Evolutionary conservation across 2,797 vertebrate genomes (phyloP).

Genomic region (Amblyopsis hoosieri): DNA sequence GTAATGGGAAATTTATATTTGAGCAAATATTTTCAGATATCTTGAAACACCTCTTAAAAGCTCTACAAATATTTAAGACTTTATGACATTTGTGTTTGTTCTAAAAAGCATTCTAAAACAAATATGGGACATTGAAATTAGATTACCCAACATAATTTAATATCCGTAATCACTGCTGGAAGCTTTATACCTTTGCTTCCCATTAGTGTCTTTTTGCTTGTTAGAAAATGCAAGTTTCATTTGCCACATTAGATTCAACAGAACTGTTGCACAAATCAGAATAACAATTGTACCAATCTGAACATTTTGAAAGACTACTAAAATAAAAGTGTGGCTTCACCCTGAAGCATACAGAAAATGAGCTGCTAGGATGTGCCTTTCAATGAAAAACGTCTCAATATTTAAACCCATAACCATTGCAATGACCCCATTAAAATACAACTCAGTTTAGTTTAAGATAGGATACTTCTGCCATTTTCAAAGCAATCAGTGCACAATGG

Average conservation of each 20-base stretch:
- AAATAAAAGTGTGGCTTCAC: slow-evolving; percentile 19
- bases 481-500: background rate
- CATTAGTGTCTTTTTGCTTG: too few species aligned
- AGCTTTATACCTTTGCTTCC: too few species aligned
- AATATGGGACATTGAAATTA: background rate
- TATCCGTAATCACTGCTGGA: too few species aligned
- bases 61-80: slow-evolving; percentile 1
- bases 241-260: background rate
- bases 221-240: too few species aligned
- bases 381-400: background rate
- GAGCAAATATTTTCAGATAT: slow-evolving; percentile 5
- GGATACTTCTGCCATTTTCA: too few species aligned
- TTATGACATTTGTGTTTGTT: background rate
- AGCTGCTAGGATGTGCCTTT: background rate
- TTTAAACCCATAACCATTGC: slow-evolving; percentile 1
- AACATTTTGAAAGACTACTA: too few species aligned
- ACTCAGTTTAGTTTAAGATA: slow-evolving; percentile 15
- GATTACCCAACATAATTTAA: too few species aligned
- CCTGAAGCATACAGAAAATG: slow-evolving; percentile 23
- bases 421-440: slow-evolving; percentile 10
- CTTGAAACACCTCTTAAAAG: background rate
- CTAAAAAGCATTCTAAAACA: background rate
- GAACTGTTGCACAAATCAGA: background rate
- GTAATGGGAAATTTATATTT: slow-evolving; percentile 1
- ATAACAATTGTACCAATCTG: background rate